Base-by-base conservation (phyloP, 2,888 invertebrate genomes). In the Clistopyga incitator region DNA sequence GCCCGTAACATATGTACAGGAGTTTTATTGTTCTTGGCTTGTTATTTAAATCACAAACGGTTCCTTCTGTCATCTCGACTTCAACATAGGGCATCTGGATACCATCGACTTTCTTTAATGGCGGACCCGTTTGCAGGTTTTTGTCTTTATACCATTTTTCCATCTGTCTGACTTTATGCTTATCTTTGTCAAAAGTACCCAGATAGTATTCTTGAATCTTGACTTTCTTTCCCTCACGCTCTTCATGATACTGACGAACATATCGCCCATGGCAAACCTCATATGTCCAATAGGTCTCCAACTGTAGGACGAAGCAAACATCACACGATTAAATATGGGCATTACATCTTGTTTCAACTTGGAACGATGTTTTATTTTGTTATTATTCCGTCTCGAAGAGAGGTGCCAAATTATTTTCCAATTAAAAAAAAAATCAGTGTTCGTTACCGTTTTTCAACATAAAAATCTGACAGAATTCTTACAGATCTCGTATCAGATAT, bases 201-300 rank as follows among this genome's bases (percentile, higher is more conserved):
- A 99, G 94, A 89, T 95, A 97, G 91, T 97, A 99, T 92, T 98
- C 98, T 91, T 98, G 98, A 0, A 96, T 94, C 91, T 96, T 97
- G 0, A 97, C 95, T 92, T 96, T 95, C 93, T 97, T 96, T n/a
- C 96, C 97, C 92, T 98, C 98, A 87, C 98, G 95, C 89, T 98
- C 98, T 92, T 99, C 99, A 92, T 99, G 99, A 92, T 98, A 99
- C 92, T 99, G 99, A 34, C 98, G 95, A 3, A 99, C 95, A 92
- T 97, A 97, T 88, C 96, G 95, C 0, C 99, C 99, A 93, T 99
- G 99, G 90, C 99, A 99, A 42, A 99, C 95, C 93, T 99, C 98
- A 92, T 99, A 99, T 0, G 98, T 98, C 99, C 99, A 99, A 91
- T 98, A 99, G 2, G 97, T 96, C 91, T 98, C 98, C 70, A 98